A percentile compares a stretch with the other conserved stretches of the same genome.
Evolutionary conservation across 2,113 vertebrate genomes (phyloP).

Genomic region (Chaenogobius annularis): DNA sequence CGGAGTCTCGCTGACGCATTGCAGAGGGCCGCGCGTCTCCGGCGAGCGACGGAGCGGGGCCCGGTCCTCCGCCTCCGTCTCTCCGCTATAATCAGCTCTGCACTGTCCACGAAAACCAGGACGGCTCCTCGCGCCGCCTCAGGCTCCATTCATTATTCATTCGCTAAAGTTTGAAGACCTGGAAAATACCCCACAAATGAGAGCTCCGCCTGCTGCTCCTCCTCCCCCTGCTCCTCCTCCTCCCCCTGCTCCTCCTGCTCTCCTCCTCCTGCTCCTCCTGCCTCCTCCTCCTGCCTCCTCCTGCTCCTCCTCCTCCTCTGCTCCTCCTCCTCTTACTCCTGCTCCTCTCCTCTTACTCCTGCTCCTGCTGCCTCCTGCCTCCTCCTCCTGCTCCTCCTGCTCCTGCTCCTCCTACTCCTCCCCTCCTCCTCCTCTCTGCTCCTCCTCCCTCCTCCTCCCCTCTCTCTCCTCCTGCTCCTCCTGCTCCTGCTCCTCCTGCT

Average conservation of each 20-base stretch:
- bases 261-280: background rate
- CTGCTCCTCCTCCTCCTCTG: too few relatives aligned
- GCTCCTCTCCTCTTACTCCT: too few relatives aligned
- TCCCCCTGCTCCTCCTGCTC: background rate
- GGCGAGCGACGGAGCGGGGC: constrained; percentile 4
- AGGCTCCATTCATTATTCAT: constrained; percentile 10
- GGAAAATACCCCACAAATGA: constrained; percentile 5
- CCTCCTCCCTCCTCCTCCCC: too few relatives aligned
- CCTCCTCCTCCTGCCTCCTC: too few relatives aligned
- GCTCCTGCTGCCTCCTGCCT: too few relatives aligned
- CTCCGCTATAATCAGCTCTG: constrained; percentile 41
- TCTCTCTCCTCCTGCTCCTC: too few relatives aligned
- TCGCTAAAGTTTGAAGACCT: constrained; percentile 5
- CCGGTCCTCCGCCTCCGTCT: too few relatives aligned
- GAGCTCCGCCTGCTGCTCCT: background rate
- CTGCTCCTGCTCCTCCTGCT: too few relatives aligned
- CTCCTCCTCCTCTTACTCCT: too few relatives aligned
- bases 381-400: too few relatives aligned
- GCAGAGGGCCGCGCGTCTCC: constrained; percentile 64
- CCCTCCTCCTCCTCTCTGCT: too few relatives aligned
- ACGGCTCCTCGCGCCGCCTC: constrained; percentile 10
- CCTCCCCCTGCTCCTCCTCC: background rate
- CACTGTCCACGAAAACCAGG: constrained; percentile 17
- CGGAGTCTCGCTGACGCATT: constrained; percentile 79
- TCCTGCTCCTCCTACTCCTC: too few relatives aligned